Conservation (phyloP, 2,888 invertebrate species). For the Nomada ferruginata region DNA sequence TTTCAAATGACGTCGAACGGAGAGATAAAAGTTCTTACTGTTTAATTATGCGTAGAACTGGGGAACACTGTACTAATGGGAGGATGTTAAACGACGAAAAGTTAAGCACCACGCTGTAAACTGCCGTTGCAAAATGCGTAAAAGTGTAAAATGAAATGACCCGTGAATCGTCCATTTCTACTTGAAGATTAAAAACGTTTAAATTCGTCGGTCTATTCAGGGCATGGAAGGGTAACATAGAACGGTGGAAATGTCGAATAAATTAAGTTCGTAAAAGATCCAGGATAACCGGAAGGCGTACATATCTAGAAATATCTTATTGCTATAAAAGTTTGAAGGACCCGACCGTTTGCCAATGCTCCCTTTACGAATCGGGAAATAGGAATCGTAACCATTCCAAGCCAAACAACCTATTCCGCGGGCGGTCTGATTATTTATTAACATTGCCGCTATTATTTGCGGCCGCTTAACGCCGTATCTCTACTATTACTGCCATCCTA, state of each 20-base stretch:
- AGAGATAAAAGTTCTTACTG: not conserved
- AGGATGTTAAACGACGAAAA: not conserved
- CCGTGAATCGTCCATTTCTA: too few species aligned
- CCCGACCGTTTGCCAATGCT: not conserved
- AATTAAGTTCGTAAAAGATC: not conserved
- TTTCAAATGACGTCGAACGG: not conserved
- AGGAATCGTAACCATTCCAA: not conserved
- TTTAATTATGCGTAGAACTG: not conserved
- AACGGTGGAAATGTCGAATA: not conserved
- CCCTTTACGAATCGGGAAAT: not conserved
- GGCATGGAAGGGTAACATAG: not conserved
- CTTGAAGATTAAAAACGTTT: too few species aligned
- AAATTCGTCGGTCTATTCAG: too few species aligned
- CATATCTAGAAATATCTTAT: not conserved
- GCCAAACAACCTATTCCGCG: not conserved
- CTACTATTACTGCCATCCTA: constrained; percentile 7
- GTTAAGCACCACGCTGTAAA: too few species aligned
- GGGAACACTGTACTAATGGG: not conserved
- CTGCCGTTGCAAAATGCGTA: too few species aligned
- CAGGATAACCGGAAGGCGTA: not conserved
- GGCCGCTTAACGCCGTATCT: constrained; percentile 23
- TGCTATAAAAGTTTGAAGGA: not conserved
- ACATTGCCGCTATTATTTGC: constrained; percentile 3
- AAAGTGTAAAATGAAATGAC: too few species aligned
- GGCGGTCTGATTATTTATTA: constrained; percentile 26